phyloP scores from a whole-genome alignment of 1,140 invertebrate genomes.

The Acromyrmex charruanus region DNA sequence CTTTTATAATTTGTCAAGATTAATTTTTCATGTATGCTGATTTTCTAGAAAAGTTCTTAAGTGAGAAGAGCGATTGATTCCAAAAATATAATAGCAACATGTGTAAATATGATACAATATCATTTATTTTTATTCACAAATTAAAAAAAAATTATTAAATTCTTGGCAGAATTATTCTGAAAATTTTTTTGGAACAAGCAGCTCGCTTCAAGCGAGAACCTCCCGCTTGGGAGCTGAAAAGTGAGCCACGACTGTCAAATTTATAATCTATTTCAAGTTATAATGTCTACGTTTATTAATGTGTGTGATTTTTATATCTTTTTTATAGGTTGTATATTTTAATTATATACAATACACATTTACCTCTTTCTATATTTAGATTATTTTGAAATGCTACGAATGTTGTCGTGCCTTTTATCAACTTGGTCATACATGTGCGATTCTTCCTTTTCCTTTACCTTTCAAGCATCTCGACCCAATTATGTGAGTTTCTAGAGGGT shows the following conservation, averaged over 20 bases:
- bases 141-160: too few relatives aligned
- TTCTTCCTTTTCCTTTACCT: not conserved
- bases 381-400: not conserved
- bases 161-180: too few relatives aligned
- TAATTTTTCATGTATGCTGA: too few relatives aligned
- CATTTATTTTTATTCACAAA: too few relatives aligned
- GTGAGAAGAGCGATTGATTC: too few relatives aligned
- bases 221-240: too few relatives aligned
- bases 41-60: too few relatives aligned
- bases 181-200: too few relatives aligned
- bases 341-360: not conserved
- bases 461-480: slow-evolving; percentile 75
- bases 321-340: not conserved
- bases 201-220: too few relatives aligned
- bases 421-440: not conserved
- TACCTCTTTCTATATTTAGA: not conserved
- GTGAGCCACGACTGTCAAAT: not conserved
- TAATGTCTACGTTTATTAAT: not conserved
- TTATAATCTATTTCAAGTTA: not conserved
- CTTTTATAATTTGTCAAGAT: too few relatives aligned
- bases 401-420: not conserved
- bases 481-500: slow-evolving; percentile 61
- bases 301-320: not conserved
- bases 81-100: too few relatives aligned
- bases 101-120: too few relatives aligned